Evolutionary conservation across 2,888 invertebrate species (phyloP).

Genomic region (Phania funesta): DNA sequence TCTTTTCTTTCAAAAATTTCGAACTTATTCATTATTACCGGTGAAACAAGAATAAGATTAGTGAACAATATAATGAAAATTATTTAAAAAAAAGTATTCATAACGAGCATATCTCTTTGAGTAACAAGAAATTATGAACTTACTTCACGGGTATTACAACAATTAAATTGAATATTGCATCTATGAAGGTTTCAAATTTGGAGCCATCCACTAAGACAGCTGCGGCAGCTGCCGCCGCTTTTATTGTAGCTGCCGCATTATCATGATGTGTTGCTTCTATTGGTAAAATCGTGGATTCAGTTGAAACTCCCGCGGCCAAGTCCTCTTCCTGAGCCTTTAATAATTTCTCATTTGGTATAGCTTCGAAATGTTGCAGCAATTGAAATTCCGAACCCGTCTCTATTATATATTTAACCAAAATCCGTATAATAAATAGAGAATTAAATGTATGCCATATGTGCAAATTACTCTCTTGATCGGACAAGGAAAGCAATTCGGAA

Average conservation of each 20-base stretch:
- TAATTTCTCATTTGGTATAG: conserved; percentile 79
- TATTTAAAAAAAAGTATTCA: too few species aligned
- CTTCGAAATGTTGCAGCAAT: conserved; percentile 90
- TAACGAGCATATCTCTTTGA: neutral
- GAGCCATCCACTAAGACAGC: conserved; percentile 77
- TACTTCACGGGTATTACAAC: conserved; percentile 80
- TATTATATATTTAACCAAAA: conserved; percentile 91
- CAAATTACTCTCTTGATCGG: conserved; percentile 89
- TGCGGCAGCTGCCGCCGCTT: conserved; percentile 60
- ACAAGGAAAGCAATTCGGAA: conserved; percentile 90
- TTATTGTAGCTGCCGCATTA: conserved; percentile 56
- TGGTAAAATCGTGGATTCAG: conserved; percentile 72
- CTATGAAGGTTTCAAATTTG: conserved; percentile 80
- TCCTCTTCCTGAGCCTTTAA: conserved; percentile 71
- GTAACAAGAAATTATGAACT: conserved; percentile 30
- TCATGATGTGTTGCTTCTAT: conserved; percentile 73
- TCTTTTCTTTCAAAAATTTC: too few species aligned
- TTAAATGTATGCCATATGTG: conserved; percentile 97
- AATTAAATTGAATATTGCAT: conserved; percentile 79
- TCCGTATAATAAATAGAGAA: conserved; percentile 93
- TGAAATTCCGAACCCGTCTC: conserved; percentile 95
- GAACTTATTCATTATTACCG: too few species aligned
- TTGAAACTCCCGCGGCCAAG: conserved; percentile 54
- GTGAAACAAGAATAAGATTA: too few species aligned
- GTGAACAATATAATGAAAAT: too few species aligned